Base-by-base conservation (phyloP, 53 echinoderm and acorn worm genomes). In the Antedon mediterranea region DNA sequence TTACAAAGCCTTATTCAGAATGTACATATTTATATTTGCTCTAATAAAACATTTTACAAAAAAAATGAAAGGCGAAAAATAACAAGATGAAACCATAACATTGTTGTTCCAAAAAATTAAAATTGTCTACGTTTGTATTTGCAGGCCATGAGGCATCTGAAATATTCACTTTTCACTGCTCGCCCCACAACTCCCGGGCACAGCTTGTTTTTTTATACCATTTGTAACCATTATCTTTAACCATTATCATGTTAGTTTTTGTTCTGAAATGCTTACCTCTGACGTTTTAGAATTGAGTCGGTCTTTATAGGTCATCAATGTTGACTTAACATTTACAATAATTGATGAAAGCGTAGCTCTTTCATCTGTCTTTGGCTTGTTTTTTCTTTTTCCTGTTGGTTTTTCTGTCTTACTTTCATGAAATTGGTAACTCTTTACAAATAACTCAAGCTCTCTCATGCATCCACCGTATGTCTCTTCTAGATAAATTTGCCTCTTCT, bases 391-490 rank as follows among this genome's bases (percentile, higher is more conserved):
- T 31, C 13, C 71, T 31, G 28, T 78, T 15, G 29, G 6, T 0
- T 43, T 37, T 13, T 34, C 34, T 26, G 29, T 77, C 84, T 79
- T 57, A n/a, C 76, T 77, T 3, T 77, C 83, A 18, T 78, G 72
- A 29, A 92, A 28, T 37, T 92, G 84, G 79, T 89, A 92, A 84
- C 86, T 89, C 23, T 89, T 78, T 4, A 98, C 82, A 31, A 98
- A 90, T 27, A 98, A 79, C 70, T 93, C 98, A 28, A 98, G 79
- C 31, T 98, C 98, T 34, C 85, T 80, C 98, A 98, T 98, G 81
- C 98, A 87, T 31, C 98, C 98, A 5, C 98, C 98, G 32, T 98
- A 98, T 3, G 98, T 98, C 81, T 98, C 90, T 73, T 93, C 93
- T 31, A 93, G 81, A 37, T 90, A 98, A 28, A 86, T 71, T 72